phyloP scores from a whole-genome alignment of 2,888 invertebrate species.

The Melanotus villosus region DNA sequence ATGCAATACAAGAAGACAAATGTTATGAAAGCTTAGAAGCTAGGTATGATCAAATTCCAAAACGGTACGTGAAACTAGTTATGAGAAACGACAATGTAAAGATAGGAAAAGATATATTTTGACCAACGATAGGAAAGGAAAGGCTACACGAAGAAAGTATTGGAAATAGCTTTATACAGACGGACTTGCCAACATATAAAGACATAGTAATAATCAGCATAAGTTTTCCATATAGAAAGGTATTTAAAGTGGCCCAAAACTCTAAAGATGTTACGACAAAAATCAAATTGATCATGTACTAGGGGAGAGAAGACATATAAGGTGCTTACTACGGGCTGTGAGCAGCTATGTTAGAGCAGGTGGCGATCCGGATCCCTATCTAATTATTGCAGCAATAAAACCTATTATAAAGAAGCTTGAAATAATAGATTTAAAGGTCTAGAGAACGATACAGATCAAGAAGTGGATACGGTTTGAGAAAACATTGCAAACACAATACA shows the following conservation, averaged over 20 bases:
- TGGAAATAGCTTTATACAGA: too few species aligned
- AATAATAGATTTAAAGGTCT: too few species aligned
- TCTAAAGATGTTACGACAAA: background rate
- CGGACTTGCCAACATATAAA: too few species aligned
- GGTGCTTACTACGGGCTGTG: background rate
- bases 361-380: background rate
- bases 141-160: too few species aligned
- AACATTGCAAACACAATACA: too few species aligned
- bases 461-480: too few species aligned
- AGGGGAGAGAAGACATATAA: background rate
- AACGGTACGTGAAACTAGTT: background rate
- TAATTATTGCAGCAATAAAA: background rate
- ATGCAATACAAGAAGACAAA: background rate
- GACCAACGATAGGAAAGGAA: background rate
- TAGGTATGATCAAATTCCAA: background rate
- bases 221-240: too few species aligned
- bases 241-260: too few species aligned
- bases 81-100: background rate
- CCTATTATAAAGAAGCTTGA: background rate
- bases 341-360: background rate
- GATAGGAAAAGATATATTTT: background rate
- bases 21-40: background rate
- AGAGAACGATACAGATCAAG: too few species aligned
- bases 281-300: constrained; percentile 6
- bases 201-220: too few species aligned